phyloP scores from a whole-genome alignment of 2,797 vertebrate species.

The Crenuchus spilurus region DNA sequence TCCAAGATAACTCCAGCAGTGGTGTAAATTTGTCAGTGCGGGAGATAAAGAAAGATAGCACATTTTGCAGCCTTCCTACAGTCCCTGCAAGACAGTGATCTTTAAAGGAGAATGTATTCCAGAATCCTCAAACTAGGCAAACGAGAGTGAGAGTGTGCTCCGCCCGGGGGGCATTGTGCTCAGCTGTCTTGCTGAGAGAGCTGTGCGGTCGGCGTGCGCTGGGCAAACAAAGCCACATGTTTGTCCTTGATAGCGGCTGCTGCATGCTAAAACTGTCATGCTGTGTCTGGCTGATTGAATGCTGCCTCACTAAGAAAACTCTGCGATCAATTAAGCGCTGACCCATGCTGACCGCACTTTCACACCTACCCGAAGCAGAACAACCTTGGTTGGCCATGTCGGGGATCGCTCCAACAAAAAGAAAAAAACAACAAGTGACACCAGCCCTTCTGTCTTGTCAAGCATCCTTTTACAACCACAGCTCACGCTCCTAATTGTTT shows the following conservation, averaged over 20 bases:
- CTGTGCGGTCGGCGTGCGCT: conserved; percentile 27
- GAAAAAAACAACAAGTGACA: conserved; percentile 34
- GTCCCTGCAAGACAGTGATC: neutral
- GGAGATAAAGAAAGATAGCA: conserved; percentile 17
- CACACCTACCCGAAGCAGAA: conserved; percentile 31
- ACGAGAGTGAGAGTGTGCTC: conserved; percentile 34
- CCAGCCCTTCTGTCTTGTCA: conserved; percentile 41
- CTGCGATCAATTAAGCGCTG: conserved; percentile 51
- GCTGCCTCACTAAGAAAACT: conserved; percentile 21
- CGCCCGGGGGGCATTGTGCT: conserved; percentile 36
- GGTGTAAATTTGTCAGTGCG: conserved; percentile 1
- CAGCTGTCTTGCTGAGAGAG: conserved; percentile 33
- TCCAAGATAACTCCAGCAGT: conserved; percentile 19
- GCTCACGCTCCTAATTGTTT: conserved; percentile 31
- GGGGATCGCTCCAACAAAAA: conserved; percentile 43
- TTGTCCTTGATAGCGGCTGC: conserved; percentile 56
- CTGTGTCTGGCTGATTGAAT: conserved; percentile 44
- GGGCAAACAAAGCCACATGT: conserved; percentile 43
- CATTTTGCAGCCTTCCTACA: conserved; percentile 28
- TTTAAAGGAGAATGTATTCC: conserved; percentile 16
- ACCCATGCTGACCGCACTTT: conserved; percentile 16
- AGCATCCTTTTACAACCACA: conserved; percentile 42
- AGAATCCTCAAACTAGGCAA: conserved; percentile 32
- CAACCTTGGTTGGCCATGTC: conserved; percentile 42
- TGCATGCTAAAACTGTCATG: conserved; percentile 33